A percentile compares a stretch with the other conserved stretches of the same genome.
phyloP scores from a whole-genome alignment of 1,140 invertebrate genomes.

The Leptinotarsa defecta region DNA sequence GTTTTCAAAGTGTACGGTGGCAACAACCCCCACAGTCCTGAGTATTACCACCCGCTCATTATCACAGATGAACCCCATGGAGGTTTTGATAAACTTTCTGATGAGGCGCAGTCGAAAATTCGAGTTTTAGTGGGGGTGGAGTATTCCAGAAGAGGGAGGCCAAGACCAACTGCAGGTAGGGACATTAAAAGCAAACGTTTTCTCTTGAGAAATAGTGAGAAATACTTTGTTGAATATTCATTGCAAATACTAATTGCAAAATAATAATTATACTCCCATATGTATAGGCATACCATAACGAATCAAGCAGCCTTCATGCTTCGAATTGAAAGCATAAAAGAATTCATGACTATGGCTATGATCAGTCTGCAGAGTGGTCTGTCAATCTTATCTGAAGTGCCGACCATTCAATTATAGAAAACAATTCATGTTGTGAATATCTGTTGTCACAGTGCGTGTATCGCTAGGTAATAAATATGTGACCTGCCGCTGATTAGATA shows the following conservation, averaged over 20 bases:
- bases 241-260: background rate
- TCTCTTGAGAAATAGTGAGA: background rate
- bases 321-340: too few relatives aligned
- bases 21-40: constrained; percentile 86
- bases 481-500: too few relatives aligned
- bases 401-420: too few relatives aligned
- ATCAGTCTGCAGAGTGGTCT: too few relatives aligned
- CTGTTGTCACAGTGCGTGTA: too few relatives aligned
- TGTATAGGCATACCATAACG: too few relatives aligned
- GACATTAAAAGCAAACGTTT: background rate
- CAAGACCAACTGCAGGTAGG: constrained; percentile 73
- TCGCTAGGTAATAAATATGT: too few relatives aligned
- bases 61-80: constrained; percentile 86
- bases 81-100: constrained; percentile 75
- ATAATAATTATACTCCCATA: background rate
- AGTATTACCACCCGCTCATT: constrained; percentile 90
- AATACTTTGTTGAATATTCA: background rate
- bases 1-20: constrained; percentile 82
- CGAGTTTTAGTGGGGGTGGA: constrained; percentile 86
- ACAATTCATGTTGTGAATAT: too few relatives aligned
- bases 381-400: too few relatives aligned
- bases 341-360: too few relatives aligned
- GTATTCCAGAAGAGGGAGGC: constrained; percentile 77
- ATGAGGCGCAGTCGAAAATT: constrained; percentile 72
- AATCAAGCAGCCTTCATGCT: too few relatives aligned